These are phyloP conservation scores for Tachuris rubrigastra DNA, from an alignment of 2,113 vertebrate genomes.

Conservation along the genomic window DNA sequence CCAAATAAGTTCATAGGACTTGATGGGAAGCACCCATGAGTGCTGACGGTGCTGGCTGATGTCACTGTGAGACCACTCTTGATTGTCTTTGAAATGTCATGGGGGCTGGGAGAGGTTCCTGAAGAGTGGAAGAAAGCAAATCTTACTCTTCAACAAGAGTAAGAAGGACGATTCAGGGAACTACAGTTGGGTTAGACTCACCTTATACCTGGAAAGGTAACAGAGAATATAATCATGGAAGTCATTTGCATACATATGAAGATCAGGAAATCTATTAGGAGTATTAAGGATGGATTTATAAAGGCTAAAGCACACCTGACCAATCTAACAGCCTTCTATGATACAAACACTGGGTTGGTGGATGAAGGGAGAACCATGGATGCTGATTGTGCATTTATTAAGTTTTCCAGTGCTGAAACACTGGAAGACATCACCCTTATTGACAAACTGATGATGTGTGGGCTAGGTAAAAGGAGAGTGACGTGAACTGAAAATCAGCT, in stretches of 20 bases:
- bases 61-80: not conserved
- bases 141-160: not conserved
- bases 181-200: not conserved
- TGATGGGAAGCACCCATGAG: not conserved
- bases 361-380: not conserved
- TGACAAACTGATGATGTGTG: not conserved
- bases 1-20: not conserved
- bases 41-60: not conserved
- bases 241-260: not conserved
- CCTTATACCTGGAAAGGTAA: not conserved
- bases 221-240: not conserved
- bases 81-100: not conserved
- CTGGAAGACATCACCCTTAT: not conserved
- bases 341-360: not conserved
- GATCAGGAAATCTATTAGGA: not conserved
- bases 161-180: not conserved
- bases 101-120: fast-evolving
- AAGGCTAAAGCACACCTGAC: not conserved
- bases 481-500: not conserved
- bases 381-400: not conserved
- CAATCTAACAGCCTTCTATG: not conserved
- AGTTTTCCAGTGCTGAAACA: not conserved
- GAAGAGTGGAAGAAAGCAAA: not conserved
- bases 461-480: not conserved
- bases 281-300: not conserved